Conservation (phyloP, 2,888 invertebrate genomes). For the Bruchidius siliquastri region DNA sequence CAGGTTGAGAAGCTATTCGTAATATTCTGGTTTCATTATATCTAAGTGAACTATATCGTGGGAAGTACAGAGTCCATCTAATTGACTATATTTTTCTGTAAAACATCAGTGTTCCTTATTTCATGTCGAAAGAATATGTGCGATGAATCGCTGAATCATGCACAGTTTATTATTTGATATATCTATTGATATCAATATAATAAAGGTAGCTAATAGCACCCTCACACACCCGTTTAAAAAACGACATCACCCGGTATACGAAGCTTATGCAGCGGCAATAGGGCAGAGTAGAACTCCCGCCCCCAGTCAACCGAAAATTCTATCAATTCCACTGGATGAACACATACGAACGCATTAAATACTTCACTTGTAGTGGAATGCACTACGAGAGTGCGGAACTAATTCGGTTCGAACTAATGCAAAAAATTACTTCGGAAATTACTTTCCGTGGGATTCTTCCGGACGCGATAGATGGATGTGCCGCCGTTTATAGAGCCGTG, state of each 20-base stretch:
- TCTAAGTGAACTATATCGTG: no score
- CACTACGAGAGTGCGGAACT: slow-evolving; percentile 10
- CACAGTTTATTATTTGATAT: no score
- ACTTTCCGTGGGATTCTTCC: neutral
- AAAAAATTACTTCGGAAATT: slow-evolving; percentile 6
- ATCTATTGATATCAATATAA: no score
- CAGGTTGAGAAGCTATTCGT: no score
- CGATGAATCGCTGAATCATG: no score
- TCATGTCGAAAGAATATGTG: no score
- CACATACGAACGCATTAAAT: slow-evolving; percentile 30
- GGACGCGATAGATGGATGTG: neutral
- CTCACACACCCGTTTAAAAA: neutral
- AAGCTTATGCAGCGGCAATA: neutral
- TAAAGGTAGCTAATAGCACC: no score
- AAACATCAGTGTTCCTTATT: no score
- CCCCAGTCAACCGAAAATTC: slow-evolving; percentile 25
- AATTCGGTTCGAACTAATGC: slow-evolving; percentile 12
- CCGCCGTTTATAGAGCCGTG: neutral
- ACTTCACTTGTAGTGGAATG: slow-evolving; percentile 20
- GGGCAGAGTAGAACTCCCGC: slow-evolving; percentile 19
- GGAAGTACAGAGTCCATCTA: no score
- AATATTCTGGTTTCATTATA: no score
- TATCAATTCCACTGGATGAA: slow-evolving; percentile 32
- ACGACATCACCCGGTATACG: neutral
- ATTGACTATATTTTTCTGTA: no score